phyloP scores from a whole-genome alignment of 2,888 invertebrate species.

The Sepiola atlantica region DNA sequence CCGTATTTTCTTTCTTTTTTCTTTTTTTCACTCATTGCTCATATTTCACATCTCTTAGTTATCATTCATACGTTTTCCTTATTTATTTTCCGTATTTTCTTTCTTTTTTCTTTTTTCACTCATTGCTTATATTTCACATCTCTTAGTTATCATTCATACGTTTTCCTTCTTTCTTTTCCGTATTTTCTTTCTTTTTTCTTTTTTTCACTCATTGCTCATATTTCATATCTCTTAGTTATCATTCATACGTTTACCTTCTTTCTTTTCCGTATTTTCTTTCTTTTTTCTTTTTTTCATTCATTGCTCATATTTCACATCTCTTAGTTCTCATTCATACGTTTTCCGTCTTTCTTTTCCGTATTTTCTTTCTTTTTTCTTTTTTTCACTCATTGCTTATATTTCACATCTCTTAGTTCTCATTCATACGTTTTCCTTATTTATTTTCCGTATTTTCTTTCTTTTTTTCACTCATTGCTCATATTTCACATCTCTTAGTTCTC shows the following conservation, averaged over 20 bases:
- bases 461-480: not conserved
- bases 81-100: not conserved
- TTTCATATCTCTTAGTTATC: not conserved
- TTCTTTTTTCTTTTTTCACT: too few relatives aligned
- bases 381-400: not conserved
- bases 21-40: not conserved
- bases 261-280: not conserved
- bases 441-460: not conserved
- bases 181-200: too few relatives aligned
- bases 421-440: not conserved
- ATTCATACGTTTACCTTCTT: not conserved
- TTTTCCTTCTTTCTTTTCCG: too few relatives aligned
- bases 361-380: not conserved
- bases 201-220: not conserved
- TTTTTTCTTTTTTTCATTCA: not conserved
- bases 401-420: too few relatives aligned
- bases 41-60: not conserved
- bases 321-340: too few relatives aligned
- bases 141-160: too few relatives aligned
- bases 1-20: not conserved
- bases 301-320: too few relatives aligned
- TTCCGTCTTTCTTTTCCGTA: not conserved
- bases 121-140: too few relatives aligned
- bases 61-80: not conserved
- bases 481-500: not conserved